phyloP scores from a whole-genome alignment of 2,888 invertebrate genomes.

The Glyphotaelius pellucidus region DNA sequence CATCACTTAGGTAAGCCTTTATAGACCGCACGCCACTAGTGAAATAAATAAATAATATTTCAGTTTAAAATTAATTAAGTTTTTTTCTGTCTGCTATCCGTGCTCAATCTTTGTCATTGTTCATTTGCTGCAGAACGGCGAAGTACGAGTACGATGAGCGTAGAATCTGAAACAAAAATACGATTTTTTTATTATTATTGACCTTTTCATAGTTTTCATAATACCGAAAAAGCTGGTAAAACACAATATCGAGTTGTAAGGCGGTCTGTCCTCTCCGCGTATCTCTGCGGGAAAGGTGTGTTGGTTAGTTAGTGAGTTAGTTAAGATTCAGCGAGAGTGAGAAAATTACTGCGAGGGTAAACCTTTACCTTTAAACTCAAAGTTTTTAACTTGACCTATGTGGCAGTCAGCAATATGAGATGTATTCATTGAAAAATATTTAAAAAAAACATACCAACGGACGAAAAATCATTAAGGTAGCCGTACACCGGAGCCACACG shows the following conservation, averaged over 20 bases:
- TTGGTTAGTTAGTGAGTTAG: no score
- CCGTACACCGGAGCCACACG: no score
- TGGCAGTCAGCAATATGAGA: neutral
- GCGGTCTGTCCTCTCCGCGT: no score
- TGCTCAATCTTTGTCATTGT: neutral
- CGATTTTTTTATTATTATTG: neutral
- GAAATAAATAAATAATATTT: neutral
- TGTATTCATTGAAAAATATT: neutral
- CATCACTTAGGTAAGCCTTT: no score
- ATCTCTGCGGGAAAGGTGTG: no score
- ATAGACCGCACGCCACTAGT: no score
- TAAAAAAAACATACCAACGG: neutral
- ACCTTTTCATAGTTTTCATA: neutral
- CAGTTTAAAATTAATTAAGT: neutral
- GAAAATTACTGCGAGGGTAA: neutral
- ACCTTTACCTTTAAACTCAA: neutral
- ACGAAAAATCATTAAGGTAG: neutral
- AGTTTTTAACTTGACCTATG: neutral
- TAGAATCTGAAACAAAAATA: constrained; percentile 68
- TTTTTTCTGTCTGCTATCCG: neutral
- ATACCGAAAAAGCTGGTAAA: neutral
- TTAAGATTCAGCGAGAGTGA: no score
- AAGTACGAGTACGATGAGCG: constrained; percentile 71
- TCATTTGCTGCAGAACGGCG: constrained; percentile 68
- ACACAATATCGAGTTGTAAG: no score